Evolutionary conservation across 2,797 vertebrate species (phyloP), one percentile per base, ranked within the genome.

Genomic region (Macroramphosus scolopax): DNA sequence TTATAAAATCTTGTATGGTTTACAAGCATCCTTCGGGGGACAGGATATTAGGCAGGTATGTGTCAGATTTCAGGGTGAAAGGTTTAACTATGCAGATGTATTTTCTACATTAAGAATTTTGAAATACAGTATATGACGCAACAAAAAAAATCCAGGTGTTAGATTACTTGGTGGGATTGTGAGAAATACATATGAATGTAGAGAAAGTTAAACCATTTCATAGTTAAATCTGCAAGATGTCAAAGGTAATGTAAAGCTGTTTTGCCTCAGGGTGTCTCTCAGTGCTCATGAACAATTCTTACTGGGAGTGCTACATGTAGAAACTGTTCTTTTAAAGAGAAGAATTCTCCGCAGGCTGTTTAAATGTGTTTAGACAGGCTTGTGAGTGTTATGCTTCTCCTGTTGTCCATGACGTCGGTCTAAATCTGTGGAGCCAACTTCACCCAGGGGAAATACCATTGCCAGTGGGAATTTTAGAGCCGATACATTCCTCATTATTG

Each of bases 401-500:
- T 15, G 12, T 64, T 66, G 73, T 38, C 32, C 22, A 48, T 83
- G 80, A 77, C 74, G 60, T 78, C 31, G 17, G 40, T 57, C 59
- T 65, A 63, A 71, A 74, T 78, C 50, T 63, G 67, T 63, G 57
- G 42, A 57, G 75, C 72, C 50, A 31, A 62, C 57, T 72, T 75
- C 62, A 66, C 57, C 53, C 60, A 45, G 64, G 77, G 76, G 48
- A 72, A 74, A 83, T 71, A 33, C 65, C 81, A 68, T 51, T 40
- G 63, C 46, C 64, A 72, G 59, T 72, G 77, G 53, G 75, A 81
- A 78, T 68, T 63, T 82, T 71, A 52, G 61, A 80, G 72, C 69
- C 37, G 9, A 60, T 63, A 72, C 81, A 87, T 88, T 88, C 82
- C 87, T 83, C 68, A 81, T 89, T 84, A 84, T 67, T 81, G 73